Evolutionary conservation across 2,797 vertebrate genomes (phyloP).

Genomic region (Amniataba percoides): DNA sequence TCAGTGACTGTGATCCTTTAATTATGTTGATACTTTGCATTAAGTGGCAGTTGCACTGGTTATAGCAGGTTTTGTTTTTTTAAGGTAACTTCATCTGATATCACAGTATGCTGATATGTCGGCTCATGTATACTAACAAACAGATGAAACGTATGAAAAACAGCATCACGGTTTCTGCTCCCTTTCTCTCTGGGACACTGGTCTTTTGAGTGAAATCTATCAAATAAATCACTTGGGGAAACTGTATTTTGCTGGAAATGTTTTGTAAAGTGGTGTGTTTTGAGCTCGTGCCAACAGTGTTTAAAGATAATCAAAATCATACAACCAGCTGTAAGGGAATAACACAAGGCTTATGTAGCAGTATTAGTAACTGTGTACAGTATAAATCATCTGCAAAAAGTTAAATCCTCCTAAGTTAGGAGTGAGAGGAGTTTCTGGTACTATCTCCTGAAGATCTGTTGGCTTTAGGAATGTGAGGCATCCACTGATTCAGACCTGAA

Average conservation of each 20-base stretch:
- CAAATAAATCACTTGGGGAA: background rate
- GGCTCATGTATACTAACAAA: background rate
- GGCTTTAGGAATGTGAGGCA: slow-evolving; percentile 16
- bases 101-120: background rate
- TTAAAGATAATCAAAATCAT: slow-evolving; percentile 4
- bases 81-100: background rate
- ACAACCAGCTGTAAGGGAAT: background rate
- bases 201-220: background rate
- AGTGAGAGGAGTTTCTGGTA: background rate
- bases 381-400: background rate
- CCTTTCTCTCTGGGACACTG: background rate
- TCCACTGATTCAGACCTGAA: slow-evolving; percentile 32
- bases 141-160: background rate
- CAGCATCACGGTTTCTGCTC: background rate
- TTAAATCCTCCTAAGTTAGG: background rate
- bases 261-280: background rate
- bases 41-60: background rate
- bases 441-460: slow-evolving; percentile 6
- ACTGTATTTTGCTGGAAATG: background rate
- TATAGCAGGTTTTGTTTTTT: background rate
- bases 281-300: background rate
- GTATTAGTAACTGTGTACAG: slow-evolving; percentile 7
- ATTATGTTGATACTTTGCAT: background rate
- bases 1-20: background rate
- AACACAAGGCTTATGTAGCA: background rate